These are phyloP conservation scores for Psettodes erumei DNA, from an alignment of 2,113 vertebrate genomes.

Conservation along the genomic window DNA sequence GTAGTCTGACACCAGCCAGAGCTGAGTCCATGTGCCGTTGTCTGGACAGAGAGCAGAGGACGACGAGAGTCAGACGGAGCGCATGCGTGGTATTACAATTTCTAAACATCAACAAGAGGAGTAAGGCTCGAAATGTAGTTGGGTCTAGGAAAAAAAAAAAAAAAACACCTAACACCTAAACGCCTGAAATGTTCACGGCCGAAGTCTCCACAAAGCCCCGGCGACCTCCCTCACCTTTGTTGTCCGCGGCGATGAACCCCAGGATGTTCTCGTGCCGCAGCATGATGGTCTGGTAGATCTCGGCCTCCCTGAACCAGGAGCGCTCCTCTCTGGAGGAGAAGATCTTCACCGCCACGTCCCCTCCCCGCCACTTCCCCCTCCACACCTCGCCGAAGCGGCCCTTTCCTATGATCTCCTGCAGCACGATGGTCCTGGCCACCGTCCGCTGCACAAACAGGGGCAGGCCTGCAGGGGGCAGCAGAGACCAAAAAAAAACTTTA, in stretches of 20 bases:
- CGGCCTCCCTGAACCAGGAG: constrained; percentile 97
- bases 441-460: constrained; percentile 97
- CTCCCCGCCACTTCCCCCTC: constrained; percentile 95
- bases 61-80: not conserved
- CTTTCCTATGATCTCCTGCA: constrained; percentile 98
- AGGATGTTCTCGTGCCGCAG: constrained; percentile 97
- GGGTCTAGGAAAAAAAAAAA: not conserved
- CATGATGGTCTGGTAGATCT: constrained; percentile 99
- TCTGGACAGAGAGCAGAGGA: constrained; percentile 80
- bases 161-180: not conserved
- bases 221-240: constrained; percentile 87
- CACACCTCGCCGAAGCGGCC: constrained; percentile 98
- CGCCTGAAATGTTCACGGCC: not conserved
- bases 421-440: constrained; percentile 95
- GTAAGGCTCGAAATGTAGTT: not conserved
- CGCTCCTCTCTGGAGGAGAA: constrained; percentile 98
- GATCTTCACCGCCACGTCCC: constrained; percentile 97
- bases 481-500: not conserved
- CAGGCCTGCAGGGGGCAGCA: constrained; percentile 81
- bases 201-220: not conserved
- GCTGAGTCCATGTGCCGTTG: constrained; percentile 98
- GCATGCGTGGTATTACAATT: not conserved
- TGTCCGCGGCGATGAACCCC: constrained; percentile 97
- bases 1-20: constrained; percentile 98
- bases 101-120: not conserved